Base-by-base conservation (phyloP, 2,113 vertebrate species). In the Sinosuthora webbiana region DNA sequence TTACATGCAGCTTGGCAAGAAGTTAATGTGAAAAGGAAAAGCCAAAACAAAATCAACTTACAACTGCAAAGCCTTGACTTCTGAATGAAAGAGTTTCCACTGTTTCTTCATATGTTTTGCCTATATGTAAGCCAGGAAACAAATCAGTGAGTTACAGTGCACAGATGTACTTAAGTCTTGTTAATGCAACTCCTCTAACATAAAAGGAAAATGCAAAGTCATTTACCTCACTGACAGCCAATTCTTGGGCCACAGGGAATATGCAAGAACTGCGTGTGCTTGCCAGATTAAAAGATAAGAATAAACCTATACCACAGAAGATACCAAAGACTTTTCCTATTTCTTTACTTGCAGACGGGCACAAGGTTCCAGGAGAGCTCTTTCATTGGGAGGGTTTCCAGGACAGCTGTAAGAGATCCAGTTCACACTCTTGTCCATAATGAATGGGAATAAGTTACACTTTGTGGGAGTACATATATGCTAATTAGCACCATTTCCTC, bases 31-130 rank as follows among this genome's bases (percentile, higher is more conserved):
- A 90, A 65, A 93, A 83, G 63, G 27, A 89, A 89, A 97, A 94
- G 71, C 81, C 90, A 53, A 87, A 93, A 85, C 62, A 87, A 97
- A 95, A 96, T 91, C 69, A 91, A 96, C 98, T 96, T 97, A 98
- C 98, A 98, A 90, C 49, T 97, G 92, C 80, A 98, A 97, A 91
- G 97, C 94, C 97, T 98, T 97, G 71, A 95, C 96, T 93, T 98
- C 98, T 92, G 97, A 98, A 77, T 97, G 97, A 96, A 98, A 98
- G 55, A 65, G 77, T 80, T 98, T 97, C 97, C 98, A 98, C 39
- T 97, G 89, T 84, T 97, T 96, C 88, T 96, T 94, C 33, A 39
- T 47, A 65, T 65, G 64, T 87, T 97, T 96, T 90, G 93, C 88
- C 97, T 96, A 92, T 77, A 85, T 85, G 91, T 79, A 71, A 95